Percentiles rank a stretch among this genome's conserved stretches.
These are phyloP conservation scores for Leptosomus discolor DNA, from an alignment of 2,113 vertebrate species.

Conservation along the genomic window DNA sequence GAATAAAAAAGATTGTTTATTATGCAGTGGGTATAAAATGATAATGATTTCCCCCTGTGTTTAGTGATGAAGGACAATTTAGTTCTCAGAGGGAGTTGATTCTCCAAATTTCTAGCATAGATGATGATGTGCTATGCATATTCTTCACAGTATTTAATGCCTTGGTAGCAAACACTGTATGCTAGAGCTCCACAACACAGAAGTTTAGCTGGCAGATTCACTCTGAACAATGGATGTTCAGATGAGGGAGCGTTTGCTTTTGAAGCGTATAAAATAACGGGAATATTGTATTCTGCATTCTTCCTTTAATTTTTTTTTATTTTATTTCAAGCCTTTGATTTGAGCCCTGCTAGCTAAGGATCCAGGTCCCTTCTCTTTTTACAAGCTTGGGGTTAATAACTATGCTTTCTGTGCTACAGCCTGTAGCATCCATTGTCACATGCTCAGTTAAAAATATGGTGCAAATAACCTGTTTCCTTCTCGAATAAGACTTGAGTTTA, in stretches of 20 bases:
- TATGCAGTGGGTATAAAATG: constrained; percentile 22
- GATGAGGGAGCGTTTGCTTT: neutral
- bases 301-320: neutral
- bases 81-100: neutral
- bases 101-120: neutral
- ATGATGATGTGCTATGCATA: neutral
- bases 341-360: neutral
- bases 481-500: neutral
- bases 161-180: constrained; percentile 13
- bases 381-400: neutral
- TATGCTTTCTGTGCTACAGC: neutral
- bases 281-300: neutral
- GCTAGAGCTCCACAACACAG: neutral
- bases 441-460: neutral
- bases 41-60: neutral
- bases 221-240: neutral
- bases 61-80: constrained; percentile 30
- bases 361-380: neutral
- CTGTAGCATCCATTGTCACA: neutral
- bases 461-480: neutral
- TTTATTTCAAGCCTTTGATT: neutral
- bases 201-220: neutral
- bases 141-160: neutral
- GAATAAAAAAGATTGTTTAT: constrained; percentile 38
- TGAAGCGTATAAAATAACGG: neutral